Percentiles rank a stretch among this genome's conserved stretches.
Evolutionary conservation across 2,797 vertebrate genomes (phyloP).

Genomic region (Spizella passerina): DNA sequence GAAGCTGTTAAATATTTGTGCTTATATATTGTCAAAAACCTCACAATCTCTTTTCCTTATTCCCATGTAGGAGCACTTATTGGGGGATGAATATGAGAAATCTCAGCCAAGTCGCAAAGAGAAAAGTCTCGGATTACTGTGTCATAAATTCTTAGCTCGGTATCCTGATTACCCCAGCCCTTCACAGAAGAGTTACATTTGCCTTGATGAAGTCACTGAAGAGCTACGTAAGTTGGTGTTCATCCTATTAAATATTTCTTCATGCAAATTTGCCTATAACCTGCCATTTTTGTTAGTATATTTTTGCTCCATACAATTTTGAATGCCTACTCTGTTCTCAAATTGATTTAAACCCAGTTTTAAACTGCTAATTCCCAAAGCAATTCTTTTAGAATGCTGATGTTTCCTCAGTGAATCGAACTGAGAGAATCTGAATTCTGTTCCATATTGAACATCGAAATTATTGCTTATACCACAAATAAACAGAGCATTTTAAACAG

Average conservation of each 20-base stretch:
- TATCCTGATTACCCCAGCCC: constrained; percentile 89
- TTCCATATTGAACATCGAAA: background rate
- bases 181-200: constrained; percentile 86
- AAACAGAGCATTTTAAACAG: background rate
- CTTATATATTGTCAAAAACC: background rate
- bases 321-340: background rate
- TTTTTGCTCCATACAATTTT: background rate
- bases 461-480: background rate
- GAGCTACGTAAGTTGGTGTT: constrained; percentile 87
- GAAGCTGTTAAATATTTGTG: background rate
- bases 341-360: background rate
- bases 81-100: constrained; percentile 89
- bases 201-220: constrained; percentile 91
- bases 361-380: background rate
- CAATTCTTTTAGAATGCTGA: background rate
- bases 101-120: constrained; percentile 92
- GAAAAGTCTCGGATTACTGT: constrained; percentile 93
- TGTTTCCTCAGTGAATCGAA: background rate
- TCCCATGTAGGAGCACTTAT: constrained; percentile 79
- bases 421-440: background rate
- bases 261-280: background rate
- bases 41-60: background rate
- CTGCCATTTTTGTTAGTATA: fast-evolving
- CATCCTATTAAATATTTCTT: background rate
- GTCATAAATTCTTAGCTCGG: constrained; percentile 91